Base-by-base conservation (phyloP, 2,113 vertebrate species). In the Amazona guildingii region DNA sequence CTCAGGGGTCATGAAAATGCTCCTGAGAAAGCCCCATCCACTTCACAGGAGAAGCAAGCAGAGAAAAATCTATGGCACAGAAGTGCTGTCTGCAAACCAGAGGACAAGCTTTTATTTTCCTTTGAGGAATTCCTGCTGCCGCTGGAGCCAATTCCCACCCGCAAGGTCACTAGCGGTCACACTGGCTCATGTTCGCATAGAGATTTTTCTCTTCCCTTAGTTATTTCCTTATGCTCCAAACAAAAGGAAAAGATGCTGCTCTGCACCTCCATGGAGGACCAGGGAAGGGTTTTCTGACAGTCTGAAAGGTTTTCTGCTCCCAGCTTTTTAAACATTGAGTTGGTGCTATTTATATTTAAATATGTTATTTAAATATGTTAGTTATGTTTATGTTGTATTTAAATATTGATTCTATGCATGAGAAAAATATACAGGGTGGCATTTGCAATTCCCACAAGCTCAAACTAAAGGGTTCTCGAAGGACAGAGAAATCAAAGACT, bases 121-220 rank as follows among this genome's bases (percentile, higher is more conserved):
- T 93, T 44, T 75, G 77, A 86, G 88, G 86, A 87, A 91, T 83
- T 89, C 74, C 82, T 73, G 78, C 90, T 67, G 93, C 29, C 0
- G 33, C 86, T 1, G 33, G 84, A 93, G 94, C 86, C 95, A 91
- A 51, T 91, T 94, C 92, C 88, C 88, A 78, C 46, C 73, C 14
- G 3, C 1, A 3, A 48, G 91, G 91, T 88, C 86, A 57, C 10
- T 1, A 10, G 59, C 23, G 64, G 82, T 48, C 92, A 88, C 64
- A 5, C 29, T 33, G 3, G 25, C 83, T 90, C 46, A 2, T 6
- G 41, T 13, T 62, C 9, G 0, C 83, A 20, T 37, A 0, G 63
- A 63, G 61, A 24, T 52, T 85, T 72, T 73, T 90, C 70, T 80
- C 79, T 75, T 82, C 75, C 78, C 74, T 29, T 27, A 4, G 2